Base-by-base conservation (phyloP, 2,797 vertebrate genomes). In the Acestrorhynchus altus region DNA sequence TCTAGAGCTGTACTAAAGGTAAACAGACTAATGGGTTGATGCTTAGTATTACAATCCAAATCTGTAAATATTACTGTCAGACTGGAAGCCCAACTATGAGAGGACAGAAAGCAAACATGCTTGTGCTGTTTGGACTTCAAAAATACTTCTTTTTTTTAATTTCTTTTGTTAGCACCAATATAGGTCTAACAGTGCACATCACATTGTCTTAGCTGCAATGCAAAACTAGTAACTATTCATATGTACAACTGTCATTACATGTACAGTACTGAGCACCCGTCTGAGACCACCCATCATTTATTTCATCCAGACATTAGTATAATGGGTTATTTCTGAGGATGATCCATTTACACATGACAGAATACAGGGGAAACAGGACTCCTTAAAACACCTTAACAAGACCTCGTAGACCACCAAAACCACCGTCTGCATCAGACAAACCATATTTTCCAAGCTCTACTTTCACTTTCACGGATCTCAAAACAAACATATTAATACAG, bases 151-250 rank as follows among this genome's bases (percentile, higher is more conserved):
- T 22, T 1, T 18, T 66, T 18, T 9, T 66, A 67, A 11, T 51
- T 28, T 68, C 24, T 28, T 47, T 9, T 16, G 5, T 16, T 8
- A 22, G 20, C 63, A 66, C 22, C 24, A 47, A 3, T 24, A 6
- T 24, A 65, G 63, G 18, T 42, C 15, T 64, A 47, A 67, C 44
- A 49, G 22, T 67, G 44, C 44, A 67, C 15, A 18, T 67, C 64
- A 67, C 8, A 35, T n/a, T 60, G 16, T 3, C 56, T 16, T 31
- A 16, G 56, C 28, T 35, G 11, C 22, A 35, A 60, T 35, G 28
- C 28, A 60, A 18, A 60, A 18, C 28, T 67, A 67, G 16, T 28
- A 40, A 11, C 44, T 22, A 20, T 26, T 47, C 10, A 42, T 11
- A 24, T 47, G 20, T 12, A 20, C 31, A 22, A 16, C 64, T 42